Base-by-base conservation (phyloP, 2,888 invertebrate species). In the Meteorus colon region DNA sequence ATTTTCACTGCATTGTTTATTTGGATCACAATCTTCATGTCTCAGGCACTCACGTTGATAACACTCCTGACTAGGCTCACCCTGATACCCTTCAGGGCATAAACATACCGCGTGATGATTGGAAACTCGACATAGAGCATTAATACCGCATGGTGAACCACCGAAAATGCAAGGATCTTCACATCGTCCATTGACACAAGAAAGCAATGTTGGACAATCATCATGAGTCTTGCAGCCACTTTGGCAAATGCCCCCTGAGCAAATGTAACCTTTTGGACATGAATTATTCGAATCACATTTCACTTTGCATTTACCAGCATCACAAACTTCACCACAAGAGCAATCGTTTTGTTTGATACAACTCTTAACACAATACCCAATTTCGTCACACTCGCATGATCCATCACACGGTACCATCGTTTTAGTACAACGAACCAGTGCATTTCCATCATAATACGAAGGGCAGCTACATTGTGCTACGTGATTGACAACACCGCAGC, bases 391-490 rank as follows among this genome's bases (percentile, higher is more conserved):
- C 76, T 95, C 93, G 84, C 97, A 96, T 70, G 91, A 92, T 0
- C 94, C 94, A 84, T 95, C 94, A 85, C 97, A 97, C 71, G 92
- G 91, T 68, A 92, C 90, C 74, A 93, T 93, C 68, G 95, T 94
- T 87, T 93, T 92, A 70, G 93, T 92, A 85, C 97, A 97, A 81
- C 94, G 93, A 1, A 94, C 93, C 5, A 95, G 91, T 2, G 97
- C 95, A 90, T 97, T 95, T 0, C 97, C 97, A 51, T 95, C 92
- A 83, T 94, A 96, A 85, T 95, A 94, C 68, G 92, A 91, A 2
- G 96, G 94, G 84, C 97, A 97, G 85, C 94, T 95, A 86, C 97
- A 97, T 85, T 96, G 96, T 0, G 95, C 94, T 37, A 95, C 94
- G 86, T 97, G 97, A 87, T 96, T 96, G 73, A 94, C 92, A 3